These are phyloP conservation scores for Albula glossodonta DNA, from an alignment of 2,113 vertebrate species.

Conservation along the genomic window DNA sequence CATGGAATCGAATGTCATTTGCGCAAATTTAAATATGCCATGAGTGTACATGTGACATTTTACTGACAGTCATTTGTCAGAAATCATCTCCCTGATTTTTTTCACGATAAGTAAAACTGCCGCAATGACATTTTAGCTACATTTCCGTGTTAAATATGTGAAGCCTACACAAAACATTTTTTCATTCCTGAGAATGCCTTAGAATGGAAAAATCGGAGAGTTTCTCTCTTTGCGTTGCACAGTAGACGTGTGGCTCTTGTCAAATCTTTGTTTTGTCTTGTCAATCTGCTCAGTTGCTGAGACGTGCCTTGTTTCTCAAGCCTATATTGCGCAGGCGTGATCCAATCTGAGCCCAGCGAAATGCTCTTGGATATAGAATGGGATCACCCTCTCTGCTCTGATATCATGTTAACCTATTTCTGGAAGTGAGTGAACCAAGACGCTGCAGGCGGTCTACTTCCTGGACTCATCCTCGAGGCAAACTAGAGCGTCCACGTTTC, in stretches of 20 bases:
- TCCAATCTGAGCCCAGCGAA: conserved; percentile 35
- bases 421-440: conserved; percentile 37
- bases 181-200: not conserved
- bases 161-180: not conserved
- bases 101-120: not conserved
- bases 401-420: conserved; percentile 50
- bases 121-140: not conserved
- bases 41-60: conserved; percentile 31
- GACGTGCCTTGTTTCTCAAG: conserved; percentile 56
- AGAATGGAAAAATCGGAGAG: not conserved
- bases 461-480: conserved; percentile 30
- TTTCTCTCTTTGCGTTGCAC: not conserved
- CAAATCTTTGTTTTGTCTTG: conserved; percentile 15
- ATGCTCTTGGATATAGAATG: conserved; percentile 46
- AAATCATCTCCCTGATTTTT: not conserved
- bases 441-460: conserved; percentile 56
- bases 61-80: conserved; percentile 34
- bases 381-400: conserved; percentile 42
- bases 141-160: not conserved
- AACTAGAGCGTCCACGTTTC: conserved; percentile 40
- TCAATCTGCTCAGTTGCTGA: conserved; percentile 43
- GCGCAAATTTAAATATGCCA: conserved; percentile 26
- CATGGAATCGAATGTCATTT: conserved; percentile 33
- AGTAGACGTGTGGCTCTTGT: not conserved
- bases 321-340: conserved; percentile 62